phyloP scores from a whole-genome alignment of 1,140 invertebrate species.

The Steinernema khuongi region DNA sequence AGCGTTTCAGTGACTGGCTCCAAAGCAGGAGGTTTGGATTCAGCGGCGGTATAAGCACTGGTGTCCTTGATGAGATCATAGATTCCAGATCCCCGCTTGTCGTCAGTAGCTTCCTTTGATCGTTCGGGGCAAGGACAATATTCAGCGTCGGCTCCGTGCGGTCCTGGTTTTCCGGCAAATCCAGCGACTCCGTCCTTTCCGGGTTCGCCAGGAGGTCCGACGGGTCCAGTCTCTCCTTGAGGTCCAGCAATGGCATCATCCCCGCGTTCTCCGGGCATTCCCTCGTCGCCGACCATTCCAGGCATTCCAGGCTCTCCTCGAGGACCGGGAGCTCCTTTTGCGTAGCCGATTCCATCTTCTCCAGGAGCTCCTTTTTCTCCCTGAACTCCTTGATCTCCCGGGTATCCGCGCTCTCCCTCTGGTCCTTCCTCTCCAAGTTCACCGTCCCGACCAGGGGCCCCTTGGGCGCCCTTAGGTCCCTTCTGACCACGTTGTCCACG shows the following conservation, averaged over 20 bases:
- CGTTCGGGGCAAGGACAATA: conserved; percentile 45
- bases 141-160: conserved; percentile 25
- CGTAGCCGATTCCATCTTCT: conserved; percentile 27
- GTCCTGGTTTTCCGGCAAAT: conserved; percentile 14
- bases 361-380: conserved; percentile 27
- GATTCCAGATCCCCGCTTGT: not conserved
- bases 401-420: conserved; percentile 32
- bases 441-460: conserved; percentile 30
- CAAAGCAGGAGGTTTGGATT: too few relatives aligned
- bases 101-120: conserved; percentile 13
- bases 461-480: conserved; percentile 26
- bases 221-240: conserved; percentile 29
- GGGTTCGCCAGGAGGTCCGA: conserved; percentile 21
- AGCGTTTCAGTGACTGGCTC: too few relatives aligned
- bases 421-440: conserved; percentile 31
- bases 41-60: too few relatives aligned
- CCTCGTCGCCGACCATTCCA: conserved; percentile 35
- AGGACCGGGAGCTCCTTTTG: conserved; percentile 32
- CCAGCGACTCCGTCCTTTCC: conserved; percentile 25
- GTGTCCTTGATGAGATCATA: conserved; percentile 4
- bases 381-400: conserved; percentile 21
- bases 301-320: conserved; percentile 31
- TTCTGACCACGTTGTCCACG: conserved; percentile 29
- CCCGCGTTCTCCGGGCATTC: conserved; percentile 29
- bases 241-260: conserved; percentile 25